Evolutionary conservation across 2,797 vertebrate genomes (phyloP), one percentile per base, ranked within the genome.

Genomic region (Hypotaenidia okinawae): DNA sequence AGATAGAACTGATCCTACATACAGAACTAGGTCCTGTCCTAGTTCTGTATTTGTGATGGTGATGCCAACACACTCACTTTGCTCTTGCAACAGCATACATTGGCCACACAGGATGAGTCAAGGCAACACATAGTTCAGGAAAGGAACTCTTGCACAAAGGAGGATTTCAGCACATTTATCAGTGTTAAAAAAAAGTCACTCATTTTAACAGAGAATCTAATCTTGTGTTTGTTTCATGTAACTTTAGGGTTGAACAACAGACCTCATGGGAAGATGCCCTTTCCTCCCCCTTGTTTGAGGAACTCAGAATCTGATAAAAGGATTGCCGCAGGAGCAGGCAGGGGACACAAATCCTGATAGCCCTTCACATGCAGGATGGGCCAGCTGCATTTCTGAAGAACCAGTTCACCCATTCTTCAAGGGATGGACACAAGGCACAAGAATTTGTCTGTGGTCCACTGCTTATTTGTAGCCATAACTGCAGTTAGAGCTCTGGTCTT

Each of bases 401-500:
- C 16, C 24, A 81, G 18, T 74, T 82, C 37, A 90, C 37, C 63
- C 57, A 67, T 80, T 84, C 39, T 68, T 41, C 52, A 92, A 84
- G 28, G n/a, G 30, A 84, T 27, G 13, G 84, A 87, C 84, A 33
- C 76, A 79, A 84, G 54, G 77, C 49, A 78, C 16, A 90, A 76
- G 55, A 92, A 88, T 74, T 67, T 76, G 43, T 63, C 74, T 79
- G 67, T 68, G 27, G 59, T 67, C 91, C 49, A 70, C 28, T 37
- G 21, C 39, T 89, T 91, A 88, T 43, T 86, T 75, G 84, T 75
- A 92, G 62, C 30, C 76, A 76, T 47, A 58, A 27, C 21, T 91
- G 57, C 89, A 81, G 43, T 28, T 54, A 69, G 47, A 93, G 22
- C 54, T 79, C 89, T 93, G 87, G 75, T 96, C 89, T 91, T 76